Evolutionary conservation across 2,797 vertebrate genomes (phyloP).

Genomic region (Periophthalmus magnuspinnatus): DNA sequence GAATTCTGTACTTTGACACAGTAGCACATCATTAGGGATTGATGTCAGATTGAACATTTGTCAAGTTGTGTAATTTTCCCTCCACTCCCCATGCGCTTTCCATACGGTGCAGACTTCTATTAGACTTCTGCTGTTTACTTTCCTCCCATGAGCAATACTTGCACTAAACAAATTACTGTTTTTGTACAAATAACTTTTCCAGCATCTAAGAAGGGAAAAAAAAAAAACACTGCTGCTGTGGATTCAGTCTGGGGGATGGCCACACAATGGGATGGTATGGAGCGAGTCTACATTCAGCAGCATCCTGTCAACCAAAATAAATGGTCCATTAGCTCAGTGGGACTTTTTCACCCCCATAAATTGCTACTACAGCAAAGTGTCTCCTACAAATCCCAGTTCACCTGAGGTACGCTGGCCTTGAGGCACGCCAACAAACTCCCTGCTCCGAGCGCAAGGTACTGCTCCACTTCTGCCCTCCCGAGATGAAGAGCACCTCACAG

Average conservation of each 20-base stretch:
- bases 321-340: conserved; percentile 58
- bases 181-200: conserved; percentile 10
- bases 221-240: conserved; percentile 25
- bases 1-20: conserved; percentile 2
- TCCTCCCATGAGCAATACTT: conserved; percentile 22
- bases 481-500: conserved; percentile 41
- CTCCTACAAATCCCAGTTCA: conserved; percentile 64
- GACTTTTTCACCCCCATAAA: conserved; percentile 48
- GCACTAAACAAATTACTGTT: conserved; percentile 43
- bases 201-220: conserved; percentile 26
- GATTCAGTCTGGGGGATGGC: conserved; percentile 21
- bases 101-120: conserved; percentile 20
- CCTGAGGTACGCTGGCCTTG: conserved; percentile 59
- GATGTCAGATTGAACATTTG: conserved; percentile 16
- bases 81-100: conserved; percentile 8
- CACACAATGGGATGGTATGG: conserved; percentile 46
- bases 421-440: conserved; percentile 48
- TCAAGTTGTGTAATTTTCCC: conserved; percentile 12
- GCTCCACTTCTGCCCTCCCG: conserved; percentile 34
- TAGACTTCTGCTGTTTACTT: conserved; percentile 20
- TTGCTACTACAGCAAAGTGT: conserved; percentile 44
- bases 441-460: conserved; percentile 32
- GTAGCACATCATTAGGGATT: conserved; percentile 1
- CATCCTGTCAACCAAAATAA: conserved; percentile 57
- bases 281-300: conserved; percentile 39